Conservation (phyloP, 2,888 invertebrate genomes). For the Sabatieria punctata region DNA sequence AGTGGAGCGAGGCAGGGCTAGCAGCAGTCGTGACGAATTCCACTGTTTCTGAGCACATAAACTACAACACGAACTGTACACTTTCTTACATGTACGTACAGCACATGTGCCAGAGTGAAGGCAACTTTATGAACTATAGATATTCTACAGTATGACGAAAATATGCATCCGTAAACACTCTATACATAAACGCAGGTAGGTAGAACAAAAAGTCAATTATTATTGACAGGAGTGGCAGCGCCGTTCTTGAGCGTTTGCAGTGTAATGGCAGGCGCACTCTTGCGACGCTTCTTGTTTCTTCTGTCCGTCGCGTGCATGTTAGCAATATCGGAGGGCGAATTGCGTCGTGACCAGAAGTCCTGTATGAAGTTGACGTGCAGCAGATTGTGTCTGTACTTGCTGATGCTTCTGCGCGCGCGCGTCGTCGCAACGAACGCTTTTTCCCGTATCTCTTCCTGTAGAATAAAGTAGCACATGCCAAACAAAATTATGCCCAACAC, state of each 20-base stretch:
- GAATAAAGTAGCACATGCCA: slow-evolving; percentile 25
- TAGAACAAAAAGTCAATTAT: too few relatives aligned
- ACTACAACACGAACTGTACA: too few relatives aligned
- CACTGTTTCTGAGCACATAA: slow-evolving; percentile 38
- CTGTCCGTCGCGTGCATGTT: neutral
- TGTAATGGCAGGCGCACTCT: neutral
- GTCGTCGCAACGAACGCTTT: slow-evolving; percentile 10
- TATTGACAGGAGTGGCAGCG: too few relatives aligned
- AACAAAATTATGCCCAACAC: slow-evolving; percentile 22
- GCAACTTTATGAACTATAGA: too few relatives aligned
- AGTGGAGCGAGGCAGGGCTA: slow-evolving; percentile 37
- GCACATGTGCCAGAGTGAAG: too few relatives aligned
- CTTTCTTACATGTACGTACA: slow-evolving; percentile 5
- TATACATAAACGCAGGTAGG: too few relatives aligned
- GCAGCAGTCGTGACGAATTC: slow-evolving; percentile 35
- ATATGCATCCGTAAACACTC: too few relatives aligned
- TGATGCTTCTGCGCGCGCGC: neutral
- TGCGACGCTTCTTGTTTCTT: neutral
- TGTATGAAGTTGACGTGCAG: too few relatives aligned
- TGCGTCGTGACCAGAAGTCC: neutral
- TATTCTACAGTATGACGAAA: too few relatives aligned
- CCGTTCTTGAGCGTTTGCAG: too few relatives aligned
- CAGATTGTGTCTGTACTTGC: neutral
- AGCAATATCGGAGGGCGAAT: neutral
- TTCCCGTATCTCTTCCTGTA: slow-evolving; percentile 23